These are phyloP conservation scores for Mixornis gularis DNA, from an alignment of 2,113 vertebrate species.

Conservation along the genomic window DNA sequence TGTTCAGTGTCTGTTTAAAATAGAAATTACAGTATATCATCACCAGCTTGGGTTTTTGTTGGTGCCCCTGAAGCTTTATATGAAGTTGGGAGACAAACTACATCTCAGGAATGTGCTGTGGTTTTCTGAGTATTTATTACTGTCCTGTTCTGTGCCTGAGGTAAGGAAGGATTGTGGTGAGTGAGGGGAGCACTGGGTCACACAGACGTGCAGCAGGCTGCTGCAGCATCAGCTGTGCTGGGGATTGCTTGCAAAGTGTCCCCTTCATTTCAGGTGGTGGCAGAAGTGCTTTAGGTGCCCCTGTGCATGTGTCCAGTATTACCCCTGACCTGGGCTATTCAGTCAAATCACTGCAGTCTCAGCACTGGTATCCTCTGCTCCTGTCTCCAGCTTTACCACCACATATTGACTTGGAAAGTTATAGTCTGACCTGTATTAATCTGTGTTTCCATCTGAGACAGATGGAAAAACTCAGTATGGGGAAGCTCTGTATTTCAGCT, in stretches of 20 bases:
- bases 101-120: conserved; percentile 32
- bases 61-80: not conserved
- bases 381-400: not conserved
- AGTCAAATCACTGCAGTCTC: not conserved
- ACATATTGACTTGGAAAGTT: not conserved
- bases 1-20: conserved; percentile 7
- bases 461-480: not conserved
- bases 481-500: not conserved
- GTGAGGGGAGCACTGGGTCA: not conserved
- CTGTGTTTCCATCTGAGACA: not conserved
- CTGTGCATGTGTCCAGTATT: not conserved
- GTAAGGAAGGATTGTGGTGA: not conserved
- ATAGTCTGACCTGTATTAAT: not conserved
- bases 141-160: not conserved
- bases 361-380: not conserved
- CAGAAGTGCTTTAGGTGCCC: not conserved
- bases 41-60: not conserved
- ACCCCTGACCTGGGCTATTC: not conserved
- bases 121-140: not conserved
- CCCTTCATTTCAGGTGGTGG: not conserved
- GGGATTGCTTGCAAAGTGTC: not conserved
- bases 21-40: not conserved
- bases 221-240: not conserved
- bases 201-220: not conserved
- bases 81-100: not conserved